Conservation (phyloP, 2,797 vertebrate genomes). For the Ammospiza maritima region DNA sequence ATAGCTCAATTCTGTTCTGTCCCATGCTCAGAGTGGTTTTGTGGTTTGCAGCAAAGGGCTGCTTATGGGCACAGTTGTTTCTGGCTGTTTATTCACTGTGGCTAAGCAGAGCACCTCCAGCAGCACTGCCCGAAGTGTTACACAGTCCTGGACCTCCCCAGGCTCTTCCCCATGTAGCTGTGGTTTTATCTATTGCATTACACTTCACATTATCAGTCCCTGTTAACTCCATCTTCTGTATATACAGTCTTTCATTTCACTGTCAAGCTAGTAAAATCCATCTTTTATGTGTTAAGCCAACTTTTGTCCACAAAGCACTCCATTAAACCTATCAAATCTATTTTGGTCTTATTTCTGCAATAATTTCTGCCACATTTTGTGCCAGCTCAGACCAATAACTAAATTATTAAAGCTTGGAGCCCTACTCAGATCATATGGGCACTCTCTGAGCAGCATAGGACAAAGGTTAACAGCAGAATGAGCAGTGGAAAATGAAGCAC, state of each 20-base stretch:
- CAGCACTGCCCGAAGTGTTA: neutral
- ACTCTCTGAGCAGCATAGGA: neutral
- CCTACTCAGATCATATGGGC: neutral
- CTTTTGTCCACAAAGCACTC: conserved; percentile 29
- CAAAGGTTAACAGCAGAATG: neutral
- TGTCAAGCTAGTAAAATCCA: neutral
- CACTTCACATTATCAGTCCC: neutral
- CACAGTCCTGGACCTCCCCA: neutral
- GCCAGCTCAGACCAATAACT: conserved; percentile 32
- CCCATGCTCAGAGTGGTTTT: neutral
- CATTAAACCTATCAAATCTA: conserved; percentile 58
- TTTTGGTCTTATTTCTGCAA: conserved; percentile 49
- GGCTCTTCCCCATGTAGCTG: neutral
- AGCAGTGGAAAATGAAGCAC: conserved; percentile 4
- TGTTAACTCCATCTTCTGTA: neutral
- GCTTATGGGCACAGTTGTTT: neutral
- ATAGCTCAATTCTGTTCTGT: neutral
- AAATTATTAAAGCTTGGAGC: conserved; percentile 29
- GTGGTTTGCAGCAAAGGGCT: neutral
- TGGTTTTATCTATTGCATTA: conserved; percentile 4
- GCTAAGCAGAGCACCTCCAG: neutral
- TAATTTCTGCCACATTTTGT: conserved; percentile 34
- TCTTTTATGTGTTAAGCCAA: neutral
- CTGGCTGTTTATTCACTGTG: neutral
- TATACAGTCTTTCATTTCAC: neutral